Evolutionary conservation across 2,888 invertebrate genomes (phyloP), one percentile per base, ranked within the genome.

Genomic region (Agelastica alni): DNA sequence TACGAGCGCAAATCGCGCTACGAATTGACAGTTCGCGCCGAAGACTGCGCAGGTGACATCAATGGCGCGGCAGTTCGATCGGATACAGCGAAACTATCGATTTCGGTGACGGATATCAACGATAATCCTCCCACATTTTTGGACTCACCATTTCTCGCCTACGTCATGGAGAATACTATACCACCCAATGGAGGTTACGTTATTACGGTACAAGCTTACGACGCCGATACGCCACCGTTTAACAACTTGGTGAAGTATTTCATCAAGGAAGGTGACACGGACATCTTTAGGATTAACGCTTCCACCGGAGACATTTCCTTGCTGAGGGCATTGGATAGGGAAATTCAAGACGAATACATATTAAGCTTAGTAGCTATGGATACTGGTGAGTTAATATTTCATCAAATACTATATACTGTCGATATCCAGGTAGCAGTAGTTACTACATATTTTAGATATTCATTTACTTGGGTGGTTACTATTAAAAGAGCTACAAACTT

Each of bases 61-160:
- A 80, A 77, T 45, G 80, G 76, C 36, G 75, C 73, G 14, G 74
- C 71, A 66, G 82, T 81, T 20, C 83, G 83, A 72, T 88, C 83
- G 73, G 91, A 88, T 80, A 89, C 85, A 52, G 91, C 86, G 64
- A 88, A 89, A 75, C 83, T 95, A 65, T 85, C 88, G 57, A 91
- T 96, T 69, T 85, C 85, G 52, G 88, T 96, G 47, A 85, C 89
- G 62, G 95, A 96, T 77, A 90, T 95, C 71, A 96, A 96, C 78
- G 96, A 96, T 79, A 94, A 94, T 73, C 88, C 90, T 20, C 96
- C 96, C 36, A 88, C 91, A 36, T 96, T 96, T 78, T 79, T 93
- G 64, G 91, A 96, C 78, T 94, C 95, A n/a, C 96, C 96, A 0
- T 96, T 95, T 78, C 80, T 93, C 71, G 93, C 93, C 3, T 89